These are phyloP conservation scores for Trematomus loennbergii DNA, from an alignment of 2,113 vertebrate species.

Conservation along the genomic window DNA sequence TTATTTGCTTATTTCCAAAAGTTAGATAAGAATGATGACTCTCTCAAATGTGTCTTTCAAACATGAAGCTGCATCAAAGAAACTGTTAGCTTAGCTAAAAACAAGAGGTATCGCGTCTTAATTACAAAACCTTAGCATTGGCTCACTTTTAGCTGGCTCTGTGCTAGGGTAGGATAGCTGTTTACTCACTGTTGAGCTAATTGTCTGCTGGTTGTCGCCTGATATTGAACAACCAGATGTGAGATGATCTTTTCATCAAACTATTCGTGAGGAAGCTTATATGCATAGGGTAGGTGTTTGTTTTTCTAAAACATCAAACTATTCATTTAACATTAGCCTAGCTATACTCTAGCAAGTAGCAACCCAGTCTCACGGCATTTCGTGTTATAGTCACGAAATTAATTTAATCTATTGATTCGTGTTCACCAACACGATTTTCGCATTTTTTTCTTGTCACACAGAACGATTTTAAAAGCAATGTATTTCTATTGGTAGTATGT, in stretches of 20 bases:
- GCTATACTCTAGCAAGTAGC: too few species aligned
- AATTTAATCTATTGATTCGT: too few species aligned
- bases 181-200: not conserved
- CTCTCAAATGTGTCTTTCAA: not conserved
- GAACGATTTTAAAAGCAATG: too few species aligned
- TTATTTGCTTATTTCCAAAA: not conserved
- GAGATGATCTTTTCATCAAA: not conserved
- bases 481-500: too few species aligned
- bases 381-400: too few species aligned
- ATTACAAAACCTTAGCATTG: not conserved
- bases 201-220: not conserved
- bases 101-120: not conserved
- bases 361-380: too few species aligned
- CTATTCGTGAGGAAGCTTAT: not conserved
- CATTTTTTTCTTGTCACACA: too few species aligned
- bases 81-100: not conserved
- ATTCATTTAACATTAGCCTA: too few species aligned
- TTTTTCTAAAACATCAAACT: conserved; percentile 4
- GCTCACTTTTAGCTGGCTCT: not conserved
- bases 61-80: not conserved
- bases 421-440: too few species aligned
- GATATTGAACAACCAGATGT: not conserved
- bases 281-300: not conserved
- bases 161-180: not conserved
- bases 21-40: conserved; percentile 5